phyloP scores from a whole-genome alignment of 2,113 vertebrate species.

The Sclerurus mexicanus region DNA sequence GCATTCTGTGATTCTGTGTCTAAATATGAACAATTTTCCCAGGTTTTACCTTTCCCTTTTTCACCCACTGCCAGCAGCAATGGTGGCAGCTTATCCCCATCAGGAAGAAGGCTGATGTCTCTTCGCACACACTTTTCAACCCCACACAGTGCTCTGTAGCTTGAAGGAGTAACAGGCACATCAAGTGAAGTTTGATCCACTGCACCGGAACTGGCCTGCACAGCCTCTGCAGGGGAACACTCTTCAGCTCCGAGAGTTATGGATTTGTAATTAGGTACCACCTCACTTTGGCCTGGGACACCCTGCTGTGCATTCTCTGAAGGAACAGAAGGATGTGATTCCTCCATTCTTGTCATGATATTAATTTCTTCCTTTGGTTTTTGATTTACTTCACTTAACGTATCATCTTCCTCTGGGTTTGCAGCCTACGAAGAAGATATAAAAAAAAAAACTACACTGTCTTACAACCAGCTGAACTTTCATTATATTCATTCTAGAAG shows the following conservation, averaged over 20 bases:
- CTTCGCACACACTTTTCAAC: conserved; percentile 75
- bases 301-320: not conserved
- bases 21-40: not conserved
- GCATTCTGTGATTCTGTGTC: fast-evolving
- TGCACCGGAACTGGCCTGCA: not conserved
- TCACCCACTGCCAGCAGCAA: conserved; percentile 78
- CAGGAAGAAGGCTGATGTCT: conserved; percentile 82
- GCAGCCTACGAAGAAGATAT: conserved; percentile 37
- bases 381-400: not conserved
- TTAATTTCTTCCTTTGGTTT: conserved; percentile 15
- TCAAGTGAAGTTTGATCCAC: not conserved
- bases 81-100: conserved; percentile 83
- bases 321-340: not conserved
- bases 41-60: conserved; percentile 77
- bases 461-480: not conserved
- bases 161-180: conserved; percentile 65
- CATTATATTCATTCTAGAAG: not conserved
- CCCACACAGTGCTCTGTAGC: conserved; percentile 79
- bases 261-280: not conserved
- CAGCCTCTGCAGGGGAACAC: not conserved
- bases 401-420: conserved; percentile 6
- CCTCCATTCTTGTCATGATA: not conserved
- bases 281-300: not conserved
- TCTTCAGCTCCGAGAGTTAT: not conserved
- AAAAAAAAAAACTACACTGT: not conserved